Evolutionary conservation across 2,113 vertebrate genomes (phyloP), one percentile per base, ranked within the genome.

Genomic region (Irena cyanogastra): DNA sequence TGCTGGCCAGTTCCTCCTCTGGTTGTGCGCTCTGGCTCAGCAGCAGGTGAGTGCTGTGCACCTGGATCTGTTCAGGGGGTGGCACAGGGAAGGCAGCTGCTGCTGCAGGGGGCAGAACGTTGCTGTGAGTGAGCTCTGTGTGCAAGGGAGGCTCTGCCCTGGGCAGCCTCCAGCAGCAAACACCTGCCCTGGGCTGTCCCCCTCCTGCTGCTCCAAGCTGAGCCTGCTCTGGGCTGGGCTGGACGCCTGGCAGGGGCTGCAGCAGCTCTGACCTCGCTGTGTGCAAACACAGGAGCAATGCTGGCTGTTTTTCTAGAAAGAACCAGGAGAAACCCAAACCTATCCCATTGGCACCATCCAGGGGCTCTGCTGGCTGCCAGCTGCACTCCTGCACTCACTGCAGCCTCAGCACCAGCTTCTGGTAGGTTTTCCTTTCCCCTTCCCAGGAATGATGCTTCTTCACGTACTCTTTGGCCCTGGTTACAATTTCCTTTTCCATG

Each of bases 391-490:
- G 12, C 4, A 12, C 20, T 94, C 81, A 97, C 83, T 96, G 96
- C 7, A 99, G 98, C 1, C 70, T 96, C 72, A 97, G 77, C 87
- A 99, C 68, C 12, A 99, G 98, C 17, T 53, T 83, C 90, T 98
- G 98, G 95, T 99, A 99, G 54, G 98, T 98, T 72, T 97, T 94
- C 64, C 98, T 97, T 90, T 99, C 99, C 13, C 69, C 89, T 37
- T 96, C 97, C 93, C 98, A 96, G 11, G 98, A 97, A 42, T 99
- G 99, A 52, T 95, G 93, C 22, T 97, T 89, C 23, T 90, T 92
- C 90, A 99, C 97, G 0, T 99, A 99, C 4, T 90, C 95, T 94
- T 98, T 98, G 18, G 98, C 99, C 11, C 96, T 98, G 61, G 63
- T 87, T 81, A 97, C 97, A 26, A 99, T 79, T 68, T 92, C 96